Conservation (phyloP, 2,888 invertebrate genomes). For the Tortricodes alternella region DNA sequence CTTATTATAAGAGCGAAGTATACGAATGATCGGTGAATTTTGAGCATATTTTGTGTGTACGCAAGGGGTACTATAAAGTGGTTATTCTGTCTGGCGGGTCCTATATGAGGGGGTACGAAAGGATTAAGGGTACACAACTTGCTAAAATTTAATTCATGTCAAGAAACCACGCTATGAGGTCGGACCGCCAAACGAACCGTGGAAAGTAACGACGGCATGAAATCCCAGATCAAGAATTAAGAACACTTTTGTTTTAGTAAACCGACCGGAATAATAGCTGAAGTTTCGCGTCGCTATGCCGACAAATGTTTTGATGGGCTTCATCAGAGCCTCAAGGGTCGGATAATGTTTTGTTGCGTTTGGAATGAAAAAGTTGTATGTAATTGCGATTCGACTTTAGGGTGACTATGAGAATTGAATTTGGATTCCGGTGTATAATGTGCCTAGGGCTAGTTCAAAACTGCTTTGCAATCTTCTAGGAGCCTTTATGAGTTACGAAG, state of each 20-base stretch:
- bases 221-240: conserved; percentile 75
- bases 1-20: too few species aligned
- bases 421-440: conserved; percentile 44
- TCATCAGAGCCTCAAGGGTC: conserved; percentile 61
- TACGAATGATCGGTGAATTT: too few species aligned
- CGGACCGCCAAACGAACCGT: conserved; percentile 59
- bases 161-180: conserved; percentile 48
- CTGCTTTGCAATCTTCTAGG: conserved; percentile 64
- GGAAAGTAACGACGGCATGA: conserved; percentile 69
- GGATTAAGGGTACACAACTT: conserved; percentile 58
- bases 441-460: conserved; percentile 49
- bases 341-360: conserved; percentile 63
- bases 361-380: conserved; percentile 52
- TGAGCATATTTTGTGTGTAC: too few species aligned
- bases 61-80: too few species aligned
- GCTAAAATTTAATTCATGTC: conserved; percentile 64
- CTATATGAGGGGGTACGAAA: too few species aligned
- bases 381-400: conserved; percentile 22
- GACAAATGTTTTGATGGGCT: conserved; percentile 75
- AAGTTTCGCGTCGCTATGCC: conserved; percentile 71
- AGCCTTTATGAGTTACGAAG: conserved; percentile 69
- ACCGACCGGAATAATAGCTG: conserved; percentile 74
- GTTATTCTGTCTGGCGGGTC: too few species aligned
- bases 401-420: conserved; percentile 25
- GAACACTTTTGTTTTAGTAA: conserved; percentile 73